phyloP scores from a whole-genome alignment of 2,888 invertebrate genomes.

The Ametastegia equiseti region DNA sequence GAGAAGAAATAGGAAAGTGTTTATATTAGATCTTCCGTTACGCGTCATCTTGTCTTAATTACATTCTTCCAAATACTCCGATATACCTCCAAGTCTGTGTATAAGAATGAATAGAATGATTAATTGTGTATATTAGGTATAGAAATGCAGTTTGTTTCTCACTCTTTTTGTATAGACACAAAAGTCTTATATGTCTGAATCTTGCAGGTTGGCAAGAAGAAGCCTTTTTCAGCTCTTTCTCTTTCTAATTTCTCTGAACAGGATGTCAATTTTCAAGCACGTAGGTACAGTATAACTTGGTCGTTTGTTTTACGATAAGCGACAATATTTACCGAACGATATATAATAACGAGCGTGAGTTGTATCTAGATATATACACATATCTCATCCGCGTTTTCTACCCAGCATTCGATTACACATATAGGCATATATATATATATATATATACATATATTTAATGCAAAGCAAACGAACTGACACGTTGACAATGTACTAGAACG shows the following conservation, averaged over 20 bases:
- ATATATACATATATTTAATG: not conserved
- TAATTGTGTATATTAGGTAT: no score
- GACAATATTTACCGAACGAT: constrained; percentile 30
- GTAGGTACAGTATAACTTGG: not conserved
- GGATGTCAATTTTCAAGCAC: constrained; percentile 50
- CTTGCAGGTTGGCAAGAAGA: no score
- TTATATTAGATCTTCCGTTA: not conserved
- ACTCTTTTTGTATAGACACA: not conserved
- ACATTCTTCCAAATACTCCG: not conserved
- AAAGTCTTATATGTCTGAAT: constrained; percentile 22
- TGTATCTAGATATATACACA: no score
- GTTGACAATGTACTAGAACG: not conserved
- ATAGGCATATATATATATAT: no score
- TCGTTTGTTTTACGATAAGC: constrained; percentile 38
- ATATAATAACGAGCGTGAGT: constrained; percentile 10
- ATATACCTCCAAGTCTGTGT: not conserved
- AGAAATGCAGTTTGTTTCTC: not conserved
- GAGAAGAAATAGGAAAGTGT: constrained; percentile 30
- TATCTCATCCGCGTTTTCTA: not conserved
- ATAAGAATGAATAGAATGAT: not conserved
- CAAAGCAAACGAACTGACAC: not conserved
- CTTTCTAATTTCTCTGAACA: constrained; percentile 45
- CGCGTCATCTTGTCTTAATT: not conserved
- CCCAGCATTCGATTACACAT: constrained; percentile 18
- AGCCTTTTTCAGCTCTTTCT: not conserved